Base-by-base conservation (phyloP, 1,140 invertebrate species). In the Melitaea cinxia region DNA sequence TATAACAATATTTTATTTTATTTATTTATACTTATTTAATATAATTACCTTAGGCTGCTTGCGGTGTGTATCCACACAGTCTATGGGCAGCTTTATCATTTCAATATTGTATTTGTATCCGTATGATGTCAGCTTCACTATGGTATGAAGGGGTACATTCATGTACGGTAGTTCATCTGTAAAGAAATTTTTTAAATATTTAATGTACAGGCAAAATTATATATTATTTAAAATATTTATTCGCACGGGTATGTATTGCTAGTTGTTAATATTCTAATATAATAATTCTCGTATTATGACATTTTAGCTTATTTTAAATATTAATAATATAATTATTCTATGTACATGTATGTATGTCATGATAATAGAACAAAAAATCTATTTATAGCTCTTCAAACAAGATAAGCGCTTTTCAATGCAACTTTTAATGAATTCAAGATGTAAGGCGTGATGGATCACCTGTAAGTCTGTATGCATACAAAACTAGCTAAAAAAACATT, bases 141-240 rank as follows among this genome's bases (percentile, higher is more conserved):
- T 95, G 0, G 97, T 97, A 82, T 99, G 98, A 2, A 99, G 90
- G 1, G 97, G 97, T 0, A 98, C 96, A 75, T 96, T 95, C 89
- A 98, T 94, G 85, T 98, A 98, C 0, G 97, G 97, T 15, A 98
- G 89, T 79, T 98, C 96, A 57, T 96, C 95, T 92, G 80, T n/a
- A 71, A 75, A 35, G 33, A 57, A 67, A 45, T n/a, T n/a, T n/a
- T n/a, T n/a, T n/a, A n/a, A n/a, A n/a, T n/a, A n/a, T n/a, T n/a
- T n/a, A n/a, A n/a, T n/a, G n/a, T n/a, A n/a, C n/a, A n/a, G n/a
- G n/a, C n/a, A n/a, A n/a, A n/a, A n/a, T n/a, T n/a, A n/a, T n/a
- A n/a, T n/a, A n/a, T n/a, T n/a, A n/a, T n/a, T n/a, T n/a, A n/a
- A n/a, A n/a, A n/a, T n/a, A n/a, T n/a, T n/a, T n/a, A n/a, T n/a